Percentiles rank a stretch among this genome's conserved stretches.
Evolutionary conservation across 2,888 invertebrate genomes (phyloP).

Genomic region (Miltochrista miniata): DNA sequence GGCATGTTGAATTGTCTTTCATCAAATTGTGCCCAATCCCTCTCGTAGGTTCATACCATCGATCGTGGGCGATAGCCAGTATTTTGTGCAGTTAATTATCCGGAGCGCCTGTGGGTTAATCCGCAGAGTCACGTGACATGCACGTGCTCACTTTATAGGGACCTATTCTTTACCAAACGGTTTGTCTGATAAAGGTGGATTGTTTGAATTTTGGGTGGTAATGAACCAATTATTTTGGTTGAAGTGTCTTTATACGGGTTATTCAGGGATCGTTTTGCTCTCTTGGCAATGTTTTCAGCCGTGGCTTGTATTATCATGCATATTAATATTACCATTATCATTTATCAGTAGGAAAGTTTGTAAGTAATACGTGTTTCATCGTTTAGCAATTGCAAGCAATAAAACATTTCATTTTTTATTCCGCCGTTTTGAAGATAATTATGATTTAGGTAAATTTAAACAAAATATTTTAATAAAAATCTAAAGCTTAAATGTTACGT

Average conservation of each 20-base stretch:
- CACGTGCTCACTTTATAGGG: conserved; percentile 65
- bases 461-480: too few species aligned
- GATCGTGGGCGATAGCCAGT: conserved; percentile 65
- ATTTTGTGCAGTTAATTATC: conserved; percentile 82
- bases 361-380: too few species aligned
- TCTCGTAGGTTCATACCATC: conserved; percentile 49
- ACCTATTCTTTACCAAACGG: conserved; percentile 53
- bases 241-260: conserved; percentile 18
- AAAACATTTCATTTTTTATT: too few species aligned
- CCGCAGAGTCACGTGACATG: conserved; percentile 77
- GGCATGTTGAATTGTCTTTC: conserved; percentile 36
- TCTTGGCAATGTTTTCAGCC: neutral
- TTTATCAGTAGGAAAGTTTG: too few species aligned
- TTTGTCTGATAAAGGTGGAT: conserved; percentile 25
- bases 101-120: conserved; percentile 71
- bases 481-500: too few species aligned
- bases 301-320: too few species aligned
- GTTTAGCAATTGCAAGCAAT: too few species aligned
- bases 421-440: too few species aligned
- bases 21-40: conserved; percentile 46
- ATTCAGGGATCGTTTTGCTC: neutral
- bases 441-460: too few species aligned
- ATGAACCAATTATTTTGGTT: conserved; percentile 31
- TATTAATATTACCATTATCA: too few species aligned
- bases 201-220: conserved; percentile 27